phyloP scores from a whole-genome alignment of 37 sponge, comb jelly and placozoan species.

The Aphrocallistes beatrix region DNA sequence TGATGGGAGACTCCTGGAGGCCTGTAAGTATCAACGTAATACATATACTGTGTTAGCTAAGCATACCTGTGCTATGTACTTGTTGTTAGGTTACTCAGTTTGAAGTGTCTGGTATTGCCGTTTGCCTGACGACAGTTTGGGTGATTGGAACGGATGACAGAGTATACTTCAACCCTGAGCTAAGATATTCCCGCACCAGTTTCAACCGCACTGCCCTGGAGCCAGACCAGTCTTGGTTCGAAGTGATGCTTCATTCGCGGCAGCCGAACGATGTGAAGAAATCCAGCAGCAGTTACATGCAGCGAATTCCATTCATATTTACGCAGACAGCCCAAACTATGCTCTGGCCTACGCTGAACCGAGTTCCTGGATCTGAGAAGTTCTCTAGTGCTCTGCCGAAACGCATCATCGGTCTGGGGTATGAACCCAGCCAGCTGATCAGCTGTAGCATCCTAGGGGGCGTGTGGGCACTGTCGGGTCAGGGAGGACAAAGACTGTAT shows the following conservation, averaged over 20 bases:
- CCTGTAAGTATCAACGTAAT: neutral
- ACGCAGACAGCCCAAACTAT: neutral
- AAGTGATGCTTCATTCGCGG: neutral
- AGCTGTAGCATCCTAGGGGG: neutral
- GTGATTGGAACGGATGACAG: conserved; percentile 30
- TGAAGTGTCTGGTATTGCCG: neutral
- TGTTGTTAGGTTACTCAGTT: neutral
- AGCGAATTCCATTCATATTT: neutral
- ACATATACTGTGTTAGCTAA: too few relatives aligned
- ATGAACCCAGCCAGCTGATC: neutral
- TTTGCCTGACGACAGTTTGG: conserved; percentile 46
- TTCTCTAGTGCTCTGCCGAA: neutral
- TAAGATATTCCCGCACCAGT: neutral
- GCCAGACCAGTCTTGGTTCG: neutral
- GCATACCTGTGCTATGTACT: neutral
- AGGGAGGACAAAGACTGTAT: neutral
- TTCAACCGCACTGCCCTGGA: neutral
- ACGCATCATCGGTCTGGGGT: neutral
- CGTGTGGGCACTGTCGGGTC: neutral
- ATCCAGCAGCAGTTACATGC: neutral
- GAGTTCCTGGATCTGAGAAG: neutral
- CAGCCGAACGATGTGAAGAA: neutral
- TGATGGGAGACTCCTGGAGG: neutral
- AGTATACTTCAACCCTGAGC: conserved; percentile 37
- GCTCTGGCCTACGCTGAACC: neutral